Base-by-base conservation (phyloP, 2,888 invertebrate genomes). In the Strigamia crassipes region DNA sequence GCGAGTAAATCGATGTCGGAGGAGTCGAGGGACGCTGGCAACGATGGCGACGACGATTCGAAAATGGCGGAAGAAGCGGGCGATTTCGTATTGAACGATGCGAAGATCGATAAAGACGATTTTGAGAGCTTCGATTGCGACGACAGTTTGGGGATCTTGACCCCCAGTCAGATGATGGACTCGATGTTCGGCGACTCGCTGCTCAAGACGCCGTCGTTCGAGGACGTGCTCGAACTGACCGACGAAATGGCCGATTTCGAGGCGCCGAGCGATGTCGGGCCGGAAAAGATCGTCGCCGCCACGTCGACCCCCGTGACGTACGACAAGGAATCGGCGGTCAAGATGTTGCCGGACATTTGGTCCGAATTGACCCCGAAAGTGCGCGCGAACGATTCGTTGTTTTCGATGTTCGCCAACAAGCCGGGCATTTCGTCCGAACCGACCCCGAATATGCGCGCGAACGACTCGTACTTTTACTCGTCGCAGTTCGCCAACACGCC, bases 121-220 rank as follows among this genome's bases (percentile, higher is more conserved):
- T 46, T 13, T 21, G 9, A 41, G 56, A 38, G 80, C 1, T 91
- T 94, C 85, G 95, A 93, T 85, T 89, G 91, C 86, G 92, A 95
- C 86, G 95, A 96, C 87, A 94, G 94, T 85, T 89, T 95, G 85
- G 95, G 95, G 6, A 95, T 96, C 85, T 89, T 96, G 83, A 95
- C 95, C 12, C 95, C 95, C 0, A 94, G 95, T 89, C 95, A 95
- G 88, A 95, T 96, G 94, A 88, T 89, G 83, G 93, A 94, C 86
- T 82, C 83, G 13, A 12, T 83, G 8, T 38, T 78, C 34, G 42
- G 31, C 12, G 83, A 83, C 1, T 61, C 34, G 15, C 34, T 61
- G 9, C 51, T 78, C 8, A 83, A 82, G 21, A 92, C 92, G 82
- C 92, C 92, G 79, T 92, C 92, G 83, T 91, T 91, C 84, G 92